Percentiles rank a stretch among this genome's conserved stretches.
Evolutionary conservation across 2,888 invertebrate genomes (phyloP).

Genomic region (Xestia xanthographa): DNA sequence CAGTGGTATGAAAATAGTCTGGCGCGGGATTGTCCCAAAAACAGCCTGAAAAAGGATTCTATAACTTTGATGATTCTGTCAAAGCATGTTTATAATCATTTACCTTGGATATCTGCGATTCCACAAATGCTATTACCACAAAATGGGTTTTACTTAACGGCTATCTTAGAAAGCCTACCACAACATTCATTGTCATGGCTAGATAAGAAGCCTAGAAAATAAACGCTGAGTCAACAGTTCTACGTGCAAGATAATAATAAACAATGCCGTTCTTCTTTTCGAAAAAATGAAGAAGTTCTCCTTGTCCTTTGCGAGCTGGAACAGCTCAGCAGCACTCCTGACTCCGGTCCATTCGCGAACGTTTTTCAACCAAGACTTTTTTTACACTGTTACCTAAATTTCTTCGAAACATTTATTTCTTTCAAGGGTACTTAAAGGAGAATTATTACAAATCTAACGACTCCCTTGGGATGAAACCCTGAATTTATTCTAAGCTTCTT

Average conservation of each 20-base stretch:
- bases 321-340: not conserved
- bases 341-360: not conserved
- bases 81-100: not conserved
- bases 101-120: not conserved
- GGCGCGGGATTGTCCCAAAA: too few species aligned
- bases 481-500: not conserved
- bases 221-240: conserved; percentile 1
- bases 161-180: conserved; percentile 18
- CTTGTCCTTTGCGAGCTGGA: not conserved
- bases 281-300: not conserved
- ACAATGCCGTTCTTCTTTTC: not conserved
- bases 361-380: not conserved
- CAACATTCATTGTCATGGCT: conserved; percentile 21
- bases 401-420: not conserved
- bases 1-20: too few species aligned
- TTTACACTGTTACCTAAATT: not conserved
- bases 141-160: too few species aligned
- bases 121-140: too few species aligned
- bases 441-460: conserved; percentile 10
- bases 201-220: conserved; percentile 17
- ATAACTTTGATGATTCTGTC: not conserved
- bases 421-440: not conserved
- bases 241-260: not conserved
- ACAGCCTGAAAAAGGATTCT: not conserved
- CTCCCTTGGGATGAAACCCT: not conserved